These are phyloP conservation scores for Erpetoichthys calabaricus DNA, from an alignment of 2,797 vertebrate genomes.

Conservation along the genomic window DNA sequence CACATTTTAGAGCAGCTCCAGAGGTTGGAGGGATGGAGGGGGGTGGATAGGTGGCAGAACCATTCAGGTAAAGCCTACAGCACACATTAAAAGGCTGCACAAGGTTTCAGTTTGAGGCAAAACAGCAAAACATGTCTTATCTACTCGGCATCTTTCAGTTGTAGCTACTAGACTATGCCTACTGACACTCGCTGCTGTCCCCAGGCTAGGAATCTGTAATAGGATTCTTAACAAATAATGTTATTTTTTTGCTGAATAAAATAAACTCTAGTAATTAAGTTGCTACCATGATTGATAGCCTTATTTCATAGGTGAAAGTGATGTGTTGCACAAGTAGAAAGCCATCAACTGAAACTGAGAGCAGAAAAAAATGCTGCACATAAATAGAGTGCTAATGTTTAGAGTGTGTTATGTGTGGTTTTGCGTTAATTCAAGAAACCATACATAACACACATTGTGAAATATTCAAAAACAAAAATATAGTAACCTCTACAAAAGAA, in stretches of 20 bases:
- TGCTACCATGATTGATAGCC: conserved; percentile 93
- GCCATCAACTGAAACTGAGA: no score
- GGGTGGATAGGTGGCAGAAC: conserved; percentile 13
- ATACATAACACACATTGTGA: no score
- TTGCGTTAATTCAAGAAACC: no score
- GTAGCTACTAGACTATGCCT: conserved; percentile 40
- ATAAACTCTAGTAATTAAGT: conserved; percentile 92
- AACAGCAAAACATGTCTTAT: conserved; percentile 34
- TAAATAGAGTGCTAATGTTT: no score
- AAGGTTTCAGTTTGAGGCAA: no score
- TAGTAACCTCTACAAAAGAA: no score
- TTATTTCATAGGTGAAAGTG: conserved; percentile 62
- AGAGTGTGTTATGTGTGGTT: no score
- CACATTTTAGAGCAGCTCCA: conserved; percentile 45
- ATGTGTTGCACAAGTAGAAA: conserved; percentile 26
- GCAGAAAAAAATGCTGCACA: no score
- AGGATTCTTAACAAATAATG: conserved; percentile 75
- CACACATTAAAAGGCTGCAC: conserved; percentile 25
- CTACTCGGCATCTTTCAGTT: conserved; percentile 43
- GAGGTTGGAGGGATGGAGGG: conserved; percentile 37
- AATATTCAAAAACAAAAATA: no score
- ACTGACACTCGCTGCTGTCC: conserved; percentile 48
- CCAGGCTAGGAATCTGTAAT: conserved; percentile 67
- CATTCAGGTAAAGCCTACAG: conserved; percentile 53
- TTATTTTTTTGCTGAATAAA: conserved; percentile 73